phyloP scores from a whole-genome alignment of 2,797 vertebrate species.

The Typhlichthys subterraneus region DNA sequence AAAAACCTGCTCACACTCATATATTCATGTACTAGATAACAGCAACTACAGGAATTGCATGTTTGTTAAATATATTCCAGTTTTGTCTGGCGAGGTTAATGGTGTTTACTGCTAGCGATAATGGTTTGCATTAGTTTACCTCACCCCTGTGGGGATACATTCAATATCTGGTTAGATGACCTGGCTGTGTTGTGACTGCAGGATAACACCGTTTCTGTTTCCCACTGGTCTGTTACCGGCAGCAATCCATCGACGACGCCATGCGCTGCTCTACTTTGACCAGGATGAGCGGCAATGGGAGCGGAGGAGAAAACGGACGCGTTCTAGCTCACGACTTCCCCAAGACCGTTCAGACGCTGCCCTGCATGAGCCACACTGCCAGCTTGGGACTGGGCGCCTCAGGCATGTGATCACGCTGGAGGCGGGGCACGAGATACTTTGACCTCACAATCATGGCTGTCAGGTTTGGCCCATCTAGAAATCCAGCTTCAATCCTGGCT shows the following conservation, averaged over 20 bases:
- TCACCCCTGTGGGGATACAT: constrained; percentile 14
- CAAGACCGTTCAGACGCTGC: constrained; percentile 96
- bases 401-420: constrained; percentile 86
- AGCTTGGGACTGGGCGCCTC: constrained; percentile 97
- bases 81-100: not conserved
- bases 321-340: constrained; percentile 97
- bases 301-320: constrained; percentile 89
- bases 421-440: constrained; percentile 67
- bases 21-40: constrained; percentile 6
- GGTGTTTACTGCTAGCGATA: constrained; percentile 21
- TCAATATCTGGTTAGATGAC: not conserved
- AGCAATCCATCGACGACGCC: constrained; percentile 98
- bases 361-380: constrained; percentile 98
- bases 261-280: constrained; percentile 95
- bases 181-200: constrained; percentile 14
- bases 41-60: not conserved
- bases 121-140: constrained; percentile 23
- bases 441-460: constrained; percentile 69
- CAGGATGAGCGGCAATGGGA: constrained; percentile 88
- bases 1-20: constrained; percentile 28
- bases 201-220: constrained; percentile 10
- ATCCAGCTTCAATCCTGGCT: not conserved
- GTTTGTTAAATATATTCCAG: not conserved
- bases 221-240: constrained; percentile 80
- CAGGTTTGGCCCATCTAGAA: constrained; percentile 68